Evolutionary conservation across 2,797 vertebrate species (phyloP).

Genomic region (Sus cebifrons): DNA sequence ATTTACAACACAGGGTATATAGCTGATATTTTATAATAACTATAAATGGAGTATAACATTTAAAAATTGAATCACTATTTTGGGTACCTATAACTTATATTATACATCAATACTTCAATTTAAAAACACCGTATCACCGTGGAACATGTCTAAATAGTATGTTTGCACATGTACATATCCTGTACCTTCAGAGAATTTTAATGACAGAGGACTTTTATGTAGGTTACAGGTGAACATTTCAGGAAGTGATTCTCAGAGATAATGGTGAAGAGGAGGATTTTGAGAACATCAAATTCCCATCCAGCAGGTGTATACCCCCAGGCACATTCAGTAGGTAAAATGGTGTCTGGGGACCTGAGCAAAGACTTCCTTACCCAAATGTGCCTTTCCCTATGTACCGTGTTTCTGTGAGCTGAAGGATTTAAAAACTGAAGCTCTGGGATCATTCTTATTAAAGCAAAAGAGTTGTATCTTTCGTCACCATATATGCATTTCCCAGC

Average conservation of each 20-base stretch:
- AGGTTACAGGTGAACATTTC: not conserved
- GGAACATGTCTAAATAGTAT: not conserved
- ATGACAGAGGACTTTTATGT: not conserved
- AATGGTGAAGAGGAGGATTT: not conserved
- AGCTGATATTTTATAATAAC: no score
- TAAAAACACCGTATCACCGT: not conserved
- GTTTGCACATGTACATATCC: not conserved
- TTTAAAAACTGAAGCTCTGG: constrained; percentile 51
- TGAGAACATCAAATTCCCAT: constrained; percentile 69
- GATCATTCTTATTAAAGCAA: constrained; percentile 63
- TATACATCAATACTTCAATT: no score
- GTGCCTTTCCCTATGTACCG: not conserved
- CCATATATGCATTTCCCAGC: not conserved
- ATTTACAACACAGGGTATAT: no score
- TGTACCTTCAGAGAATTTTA: not conserved
- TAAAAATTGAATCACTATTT: no score
- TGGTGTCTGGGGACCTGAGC: not conserved
- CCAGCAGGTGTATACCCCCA: constrained; percentile 57
- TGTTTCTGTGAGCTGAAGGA: not conserved
- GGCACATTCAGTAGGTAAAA: constrained; percentile 47
- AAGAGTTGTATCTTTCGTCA: not conserved
- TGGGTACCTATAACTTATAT: no score
- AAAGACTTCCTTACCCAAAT: constrained; percentile 27
- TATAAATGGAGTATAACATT: no score
- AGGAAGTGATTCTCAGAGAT: not conserved